Percentiles rank a stretch among this genome's conserved stretches.
Conservation (phyloP, 2,113 vertebrate species). For the Bolborhynchus lineola region DNA sequence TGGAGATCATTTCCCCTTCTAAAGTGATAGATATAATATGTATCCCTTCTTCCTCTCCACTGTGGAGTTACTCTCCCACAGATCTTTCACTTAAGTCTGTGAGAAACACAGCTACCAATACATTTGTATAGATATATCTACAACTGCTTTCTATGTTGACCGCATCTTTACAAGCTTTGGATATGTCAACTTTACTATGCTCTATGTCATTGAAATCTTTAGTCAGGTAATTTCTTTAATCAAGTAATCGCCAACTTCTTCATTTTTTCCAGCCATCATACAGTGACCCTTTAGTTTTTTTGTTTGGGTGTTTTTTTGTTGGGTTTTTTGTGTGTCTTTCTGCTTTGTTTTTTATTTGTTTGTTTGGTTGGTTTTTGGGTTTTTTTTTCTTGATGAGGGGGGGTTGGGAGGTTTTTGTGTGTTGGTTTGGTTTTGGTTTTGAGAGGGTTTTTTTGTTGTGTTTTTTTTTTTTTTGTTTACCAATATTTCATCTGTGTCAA, state of each 20-base stretch:
- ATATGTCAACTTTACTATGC: not conserved
- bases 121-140: not conserved
- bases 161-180: not conserved
- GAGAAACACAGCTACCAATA: not conserved
- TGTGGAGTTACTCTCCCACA: not conserved
- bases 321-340: not conserved
- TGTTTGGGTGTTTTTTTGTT: not conserved
- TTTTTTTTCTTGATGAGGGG: not conserved
- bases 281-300: not conserved
- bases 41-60: not conserved
- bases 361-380: too few species aligned
- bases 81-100: not conserved
- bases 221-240: not conserved
- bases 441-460: too few species aligned
- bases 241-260: not conserved
- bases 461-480: not conserved
- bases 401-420: not conserved
- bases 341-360: not conserved
- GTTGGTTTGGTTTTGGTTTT: not conserved
- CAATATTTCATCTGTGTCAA: not conserved
- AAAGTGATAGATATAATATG: not conserved
- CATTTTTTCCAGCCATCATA: not conserved
- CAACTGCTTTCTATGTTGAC: not conserved
- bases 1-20: not conserved
- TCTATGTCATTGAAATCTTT: not conserved